A percentile compares a stretch with the other conserved stretches of the same genome.
Conservation (phyloP, 2,888 invertebrate species). For the Crematogaster levior region DNA sequence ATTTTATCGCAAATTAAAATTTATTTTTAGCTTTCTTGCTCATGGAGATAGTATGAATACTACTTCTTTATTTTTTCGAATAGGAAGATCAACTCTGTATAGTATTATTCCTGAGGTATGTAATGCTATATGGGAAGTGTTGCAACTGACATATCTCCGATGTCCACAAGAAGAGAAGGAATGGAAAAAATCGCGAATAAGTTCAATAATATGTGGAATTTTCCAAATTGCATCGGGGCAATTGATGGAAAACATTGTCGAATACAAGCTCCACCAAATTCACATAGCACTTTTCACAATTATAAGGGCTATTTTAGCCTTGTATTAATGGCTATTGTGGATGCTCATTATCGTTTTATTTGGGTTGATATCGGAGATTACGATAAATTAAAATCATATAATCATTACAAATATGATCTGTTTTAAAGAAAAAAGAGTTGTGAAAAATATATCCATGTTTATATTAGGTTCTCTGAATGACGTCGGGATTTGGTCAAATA, state of each 20-base stretch:
- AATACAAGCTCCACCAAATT: background rate
- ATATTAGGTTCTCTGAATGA: background rate
- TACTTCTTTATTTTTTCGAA: background rate
- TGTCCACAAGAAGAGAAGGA: background rate
- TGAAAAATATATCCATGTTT: background rate
- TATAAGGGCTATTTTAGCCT: background rate
- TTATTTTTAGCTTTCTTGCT: constrained; percentile 13
- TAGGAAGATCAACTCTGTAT: background rate
- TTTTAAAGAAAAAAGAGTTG: background rate
- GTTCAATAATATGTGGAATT: background rate
- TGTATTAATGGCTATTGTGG: background rate
- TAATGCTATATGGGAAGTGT: background rate
- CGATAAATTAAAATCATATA: background rate
- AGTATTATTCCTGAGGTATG: constrained; percentile 3
- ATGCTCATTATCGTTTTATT: background rate
- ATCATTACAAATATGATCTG: too few species aligned
- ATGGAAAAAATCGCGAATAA: background rate
- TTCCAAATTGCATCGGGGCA: background rate
- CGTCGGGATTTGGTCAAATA: background rate
- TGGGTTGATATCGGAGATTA: background rate
- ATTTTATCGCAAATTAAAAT: too few species aligned
- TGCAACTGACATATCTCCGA: background rate
- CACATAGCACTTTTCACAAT: background rate
- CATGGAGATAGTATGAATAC: background rate
- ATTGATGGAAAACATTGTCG: background rate